phyloP scores from a whole-genome alignment of 2,888 invertebrate species.

The Metacarcinus magister region DNA sequence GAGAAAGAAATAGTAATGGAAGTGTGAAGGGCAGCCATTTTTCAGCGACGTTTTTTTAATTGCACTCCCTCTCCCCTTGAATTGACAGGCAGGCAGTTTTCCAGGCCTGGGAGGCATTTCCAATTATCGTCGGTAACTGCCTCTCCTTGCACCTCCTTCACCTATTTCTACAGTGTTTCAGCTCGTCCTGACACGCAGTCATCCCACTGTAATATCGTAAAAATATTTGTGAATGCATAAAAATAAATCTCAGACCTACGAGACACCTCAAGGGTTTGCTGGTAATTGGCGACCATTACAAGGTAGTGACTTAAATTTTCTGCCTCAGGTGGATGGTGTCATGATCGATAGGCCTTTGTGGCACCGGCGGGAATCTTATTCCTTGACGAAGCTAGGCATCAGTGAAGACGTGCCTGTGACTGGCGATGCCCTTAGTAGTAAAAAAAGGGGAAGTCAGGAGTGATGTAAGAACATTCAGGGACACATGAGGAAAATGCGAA shows the following conservation, averaged over 20 bases:
- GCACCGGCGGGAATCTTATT: background rate
- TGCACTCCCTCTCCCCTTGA: background rate
- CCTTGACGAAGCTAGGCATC: background rate
- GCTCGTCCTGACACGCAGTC: no score
- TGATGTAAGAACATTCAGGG: background rate
- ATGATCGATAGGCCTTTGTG: background rate
- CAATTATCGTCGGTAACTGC: background rate
- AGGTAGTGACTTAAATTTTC: no score
- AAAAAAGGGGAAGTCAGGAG: background rate
- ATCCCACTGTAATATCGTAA: no score
- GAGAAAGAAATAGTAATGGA: slow-evolving; percentile 9
- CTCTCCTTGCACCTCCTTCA: background rate
- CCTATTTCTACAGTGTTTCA: background rate
- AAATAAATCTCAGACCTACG: no score
- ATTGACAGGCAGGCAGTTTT: background rate
- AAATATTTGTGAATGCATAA: no score
- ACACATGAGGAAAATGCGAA: background rate
- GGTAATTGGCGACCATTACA: no score
- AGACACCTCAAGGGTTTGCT: no score
- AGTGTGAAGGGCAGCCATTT: background rate
- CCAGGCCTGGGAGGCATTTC: background rate
- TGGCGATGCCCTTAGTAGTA: background rate
- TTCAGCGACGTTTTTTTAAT: slow-evolving; percentile 16
- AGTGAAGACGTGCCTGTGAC: background rate
- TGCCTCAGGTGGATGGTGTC: no score